These are phyloP conservation scores for Entomobrya multifasciata DNA, from an alignment of 2,888 invertebrate genomes.

Conservation along the genomic window DNA sequence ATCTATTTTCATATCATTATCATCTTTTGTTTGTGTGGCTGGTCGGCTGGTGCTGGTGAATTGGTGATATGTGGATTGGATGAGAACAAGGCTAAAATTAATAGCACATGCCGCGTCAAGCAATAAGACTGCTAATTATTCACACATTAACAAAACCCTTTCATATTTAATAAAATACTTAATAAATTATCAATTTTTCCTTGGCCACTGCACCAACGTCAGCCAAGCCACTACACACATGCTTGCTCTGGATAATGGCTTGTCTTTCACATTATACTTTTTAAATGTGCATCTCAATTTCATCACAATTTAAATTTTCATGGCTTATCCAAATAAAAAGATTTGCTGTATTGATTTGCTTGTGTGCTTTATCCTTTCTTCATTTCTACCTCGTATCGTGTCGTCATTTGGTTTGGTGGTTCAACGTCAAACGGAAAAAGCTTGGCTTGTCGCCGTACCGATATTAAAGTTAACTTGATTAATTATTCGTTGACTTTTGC, in stretches of 20 bases:
- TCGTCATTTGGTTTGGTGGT: too few relatives aligned
- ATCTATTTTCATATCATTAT: too few relatives aligned
- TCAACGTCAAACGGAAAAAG: too few relatives aligned
- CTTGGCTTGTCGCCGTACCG: too few relatives aligned
- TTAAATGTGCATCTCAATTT: too few relatives aligned
- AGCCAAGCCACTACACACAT: too few relatives aligned
- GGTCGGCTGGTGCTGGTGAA: too few relatives aligned
- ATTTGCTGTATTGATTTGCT: background rate
- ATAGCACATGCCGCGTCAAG: background rate
- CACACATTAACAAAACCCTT: slow-evolving; percentile 16
- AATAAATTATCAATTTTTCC: too few relatives aligned
- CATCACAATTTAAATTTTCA: background rate
- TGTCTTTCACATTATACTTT: too few relatives aligned
- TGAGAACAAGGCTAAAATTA: slow-evolving; percentile 29
- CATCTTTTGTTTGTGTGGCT: slow-evolving; percentile 33
- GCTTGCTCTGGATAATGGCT: too few relatives aligned
- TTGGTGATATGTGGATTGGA: too few relatives aligned
- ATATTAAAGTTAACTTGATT: slow-evolving; percentile 70
- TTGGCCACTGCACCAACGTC: too few relatives aligned
- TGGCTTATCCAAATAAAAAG: background rate
- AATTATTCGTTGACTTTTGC: slow-evolving; percentile 63
- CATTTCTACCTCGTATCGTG: background rate
- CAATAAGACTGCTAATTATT: slow-evolving; percentile 43
- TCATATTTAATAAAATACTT: background rate
- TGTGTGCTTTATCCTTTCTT: background rate